Percentiles rank a stretch among this genome's conserved stretches.
phyloP scores from a whole-genome alignment of 1,140 invertebrate species.

The Laodelphax striatellus region DNA sequence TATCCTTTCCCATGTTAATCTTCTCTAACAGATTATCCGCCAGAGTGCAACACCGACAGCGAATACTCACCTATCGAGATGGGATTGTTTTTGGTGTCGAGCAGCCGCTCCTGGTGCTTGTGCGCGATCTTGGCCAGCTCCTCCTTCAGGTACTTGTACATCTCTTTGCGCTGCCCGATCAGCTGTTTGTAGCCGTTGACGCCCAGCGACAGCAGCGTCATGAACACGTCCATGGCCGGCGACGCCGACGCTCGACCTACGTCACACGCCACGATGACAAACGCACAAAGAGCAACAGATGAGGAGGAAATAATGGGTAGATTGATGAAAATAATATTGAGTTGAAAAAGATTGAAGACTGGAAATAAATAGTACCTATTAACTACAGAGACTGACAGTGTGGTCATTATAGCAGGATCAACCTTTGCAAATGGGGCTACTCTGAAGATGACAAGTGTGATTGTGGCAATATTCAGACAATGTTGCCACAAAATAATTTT shows the following conservation, averaged over 20 bases:
- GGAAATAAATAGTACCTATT: too few species aligned
- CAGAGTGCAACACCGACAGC: too few species aligned
- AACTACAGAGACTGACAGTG: too few species aligned
- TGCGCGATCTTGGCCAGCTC: slow-evolving; percentile 46
- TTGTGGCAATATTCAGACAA: too few species aligned
- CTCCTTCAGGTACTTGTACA: slow-evolving; percentile 52
- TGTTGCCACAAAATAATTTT: too few species aligned
- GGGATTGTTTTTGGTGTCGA: slow-evolving; percentile 55
- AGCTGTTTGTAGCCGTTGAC: slow-evolving; percentile 52
- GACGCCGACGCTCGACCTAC: slow-evolving; percentile 58
- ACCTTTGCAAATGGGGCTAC: too few species aligned
- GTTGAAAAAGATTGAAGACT: too few species aligned
- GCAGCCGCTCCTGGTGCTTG: slow-evolving; percentile 48
- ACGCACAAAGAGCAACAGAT: slow-evolving; percentile 5
- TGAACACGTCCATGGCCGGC: slow-evolving; percentile 66
- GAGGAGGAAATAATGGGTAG: background rate
- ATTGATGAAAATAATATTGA: background rate
- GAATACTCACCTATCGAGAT: slow-evolving; percentile 55
- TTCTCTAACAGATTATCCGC: too few species aligned
- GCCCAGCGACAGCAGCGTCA: slow-evolving; percentile 67
- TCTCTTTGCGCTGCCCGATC: slow-evolving; percentile 48
- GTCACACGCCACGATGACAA: background rate
- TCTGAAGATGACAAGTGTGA: too few species aligned
- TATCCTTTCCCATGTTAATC: too few species aligned
- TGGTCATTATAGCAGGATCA: too few species aligned